Conservation (phyloP, 2,888 invertebrate species). For the Heliconius erato region DNA sequence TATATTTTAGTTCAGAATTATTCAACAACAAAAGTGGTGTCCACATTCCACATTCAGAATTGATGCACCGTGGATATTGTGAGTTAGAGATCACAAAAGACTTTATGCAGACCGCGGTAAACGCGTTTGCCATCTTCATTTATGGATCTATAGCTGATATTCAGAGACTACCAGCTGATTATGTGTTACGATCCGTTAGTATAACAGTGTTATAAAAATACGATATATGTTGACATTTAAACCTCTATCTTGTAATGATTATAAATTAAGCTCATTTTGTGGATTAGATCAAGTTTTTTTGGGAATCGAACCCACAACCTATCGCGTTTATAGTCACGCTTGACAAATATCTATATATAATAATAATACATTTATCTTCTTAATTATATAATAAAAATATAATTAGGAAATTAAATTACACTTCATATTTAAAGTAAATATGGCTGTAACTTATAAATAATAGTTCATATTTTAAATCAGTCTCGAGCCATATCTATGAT, state of each 20-base stretch:
- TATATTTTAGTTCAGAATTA: conserved; percentile 63
- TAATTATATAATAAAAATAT: too few species aligned
- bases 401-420: too few species aligned
- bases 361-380: too few species aligned
- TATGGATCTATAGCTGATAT: conserved; percentile 68
- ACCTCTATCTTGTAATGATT: too few species aligned
- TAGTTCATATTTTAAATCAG: conserved; percentile 54
- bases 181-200: conserved; percentile 74
- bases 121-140: conserved; percentile 75
- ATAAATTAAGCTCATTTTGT: background rate
- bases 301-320: too few species aligned
- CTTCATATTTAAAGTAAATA: background rate
- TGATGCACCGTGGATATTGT: conserved; percentile 66
- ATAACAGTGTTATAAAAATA: background rate
- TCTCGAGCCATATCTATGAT: conserved; percentile 79
- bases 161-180: conserved; percentile 63
- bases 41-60: conserved; percentile 65
- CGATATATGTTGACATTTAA: background rate
- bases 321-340: too few species aligned
- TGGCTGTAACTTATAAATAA: background rate
- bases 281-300: background rate
- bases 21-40: conserved; percentile 67
- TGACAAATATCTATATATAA: too few species aligned
- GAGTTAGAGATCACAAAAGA: conserved; percentile 67
- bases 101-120: conserved; percentile 77